Evolutionary conservation across 2,888 invertebrate genomes (phyloP).

Genomic region (Dolomedes plantarius): DNA sequence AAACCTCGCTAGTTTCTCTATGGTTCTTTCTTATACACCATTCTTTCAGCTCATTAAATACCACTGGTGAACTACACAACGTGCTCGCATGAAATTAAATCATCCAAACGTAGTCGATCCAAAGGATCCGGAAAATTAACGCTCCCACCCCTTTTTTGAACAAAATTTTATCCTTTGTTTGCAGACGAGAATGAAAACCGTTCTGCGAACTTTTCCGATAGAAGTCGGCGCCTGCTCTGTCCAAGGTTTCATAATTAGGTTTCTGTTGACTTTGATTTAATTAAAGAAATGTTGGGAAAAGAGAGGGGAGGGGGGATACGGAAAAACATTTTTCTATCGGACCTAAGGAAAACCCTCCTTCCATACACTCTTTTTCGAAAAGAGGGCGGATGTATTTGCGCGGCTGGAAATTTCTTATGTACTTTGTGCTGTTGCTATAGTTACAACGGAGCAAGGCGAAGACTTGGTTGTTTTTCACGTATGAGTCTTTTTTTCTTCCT

Average conservation of each 20-base stretch:
- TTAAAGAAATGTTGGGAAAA: slow-evolving; percentile 41
- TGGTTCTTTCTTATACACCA: background rate
- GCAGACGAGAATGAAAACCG: slow-evolving; percentile 23
- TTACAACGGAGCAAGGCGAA: slow-evolving; percentile 6
- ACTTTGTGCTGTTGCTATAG: slow-evolving; percentile 48
- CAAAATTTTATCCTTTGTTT: slow-evolving; percentile 26
- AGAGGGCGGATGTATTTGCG: background rate
- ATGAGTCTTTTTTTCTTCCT: slow-evolving; percentile 52
- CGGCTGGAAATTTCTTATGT: slow-evolving; percentile 25
- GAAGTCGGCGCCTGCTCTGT: background rate
- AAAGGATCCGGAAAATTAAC: slow-evolving; percentile 13
- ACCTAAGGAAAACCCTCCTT: background rate
- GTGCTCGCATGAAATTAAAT: slow-evolving; percentile 5
- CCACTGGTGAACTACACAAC: background rate
- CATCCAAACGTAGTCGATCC: background rate
- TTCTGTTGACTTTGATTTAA: slow-evolving; percentile 71
- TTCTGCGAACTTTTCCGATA: background rate
- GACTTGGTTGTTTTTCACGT: slow-evolving; percentile 15
- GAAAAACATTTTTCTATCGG: slow-evolving; percentile 17
- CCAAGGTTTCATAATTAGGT: slow-evolving; percentile 55
- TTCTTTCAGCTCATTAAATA: background rate
- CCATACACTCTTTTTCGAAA: background rate
- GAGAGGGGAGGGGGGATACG: background rate
- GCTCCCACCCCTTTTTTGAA: slow-evolving; percentile 1
- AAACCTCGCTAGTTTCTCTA: too few relatives aligned